Conservation (phyloP, 2,888 invertebrate species). For the Meloe dianella region DNA sequence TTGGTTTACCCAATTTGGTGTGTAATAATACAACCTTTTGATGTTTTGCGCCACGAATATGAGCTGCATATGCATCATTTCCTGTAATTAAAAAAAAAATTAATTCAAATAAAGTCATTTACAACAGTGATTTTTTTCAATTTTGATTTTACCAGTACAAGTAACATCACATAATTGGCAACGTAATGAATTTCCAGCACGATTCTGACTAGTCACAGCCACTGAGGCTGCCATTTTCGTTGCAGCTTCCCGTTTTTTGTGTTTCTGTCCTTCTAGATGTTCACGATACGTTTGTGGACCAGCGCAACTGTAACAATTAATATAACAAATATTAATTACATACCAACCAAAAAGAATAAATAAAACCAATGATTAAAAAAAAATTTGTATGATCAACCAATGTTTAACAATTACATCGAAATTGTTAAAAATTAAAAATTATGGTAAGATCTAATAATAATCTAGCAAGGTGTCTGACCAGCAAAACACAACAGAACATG, state of each 20-base stretch:
- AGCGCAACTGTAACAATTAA: constrained; percentile 51
- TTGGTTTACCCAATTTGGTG: constrained; percentile 96
- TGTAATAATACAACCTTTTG: constrained; percentile 97
- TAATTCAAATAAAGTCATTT: no score
- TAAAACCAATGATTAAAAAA: background rate
- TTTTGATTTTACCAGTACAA: constrained; percentile 92
- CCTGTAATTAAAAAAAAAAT: constrained; percentile 68
- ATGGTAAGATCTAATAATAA: background rate
- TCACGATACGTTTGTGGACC: constrained; percentile 82
- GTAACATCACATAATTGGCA: constrained; percentile 99
- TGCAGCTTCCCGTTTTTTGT: constrained; percentile 96
- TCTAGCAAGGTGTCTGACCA: constrained; percentile 39
- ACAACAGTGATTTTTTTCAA: no score
- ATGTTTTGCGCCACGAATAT: constrained; percentile 97
- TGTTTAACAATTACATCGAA: background rate
- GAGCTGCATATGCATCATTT: constrained; percentile 97
- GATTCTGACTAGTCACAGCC: constrained; percentile 67
- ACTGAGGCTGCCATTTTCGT: constrained; percentile 74
- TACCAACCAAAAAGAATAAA: background rate
- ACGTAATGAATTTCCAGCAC: constrained; percentile 75
- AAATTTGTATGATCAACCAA: background rate
- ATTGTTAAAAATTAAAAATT: background rate
- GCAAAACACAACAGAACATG: constrained; percentile 11
- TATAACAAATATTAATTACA: background rate
- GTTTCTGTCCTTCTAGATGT: constrained; percentile 98